Conservation (phyloP, 2,113 vertebrate genomes). For the Myrmecophaga tridactyla region DNA sequence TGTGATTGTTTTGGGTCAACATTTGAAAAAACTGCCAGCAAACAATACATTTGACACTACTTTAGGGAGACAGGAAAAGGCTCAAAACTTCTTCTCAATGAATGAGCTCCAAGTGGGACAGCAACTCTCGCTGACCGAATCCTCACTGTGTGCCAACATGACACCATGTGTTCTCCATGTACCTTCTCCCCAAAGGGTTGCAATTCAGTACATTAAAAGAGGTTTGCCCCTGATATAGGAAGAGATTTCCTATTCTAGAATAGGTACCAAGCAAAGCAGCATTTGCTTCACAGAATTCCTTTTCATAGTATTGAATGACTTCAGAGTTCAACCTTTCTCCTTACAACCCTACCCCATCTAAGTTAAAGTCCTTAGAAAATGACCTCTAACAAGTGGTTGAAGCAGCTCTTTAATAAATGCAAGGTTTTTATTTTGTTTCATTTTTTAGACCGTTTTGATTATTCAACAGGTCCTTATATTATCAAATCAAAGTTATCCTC, state of each 20-base stretch:
- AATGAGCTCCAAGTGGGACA: not conserved
- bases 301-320: not conserved
- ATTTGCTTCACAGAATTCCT: not conserved
- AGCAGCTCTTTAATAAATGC: not conserved
- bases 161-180: not conserved
- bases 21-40: not conserved
- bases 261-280: not conserved
- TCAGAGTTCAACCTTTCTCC: not conserved
- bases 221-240: not conserved
- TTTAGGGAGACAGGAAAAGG: not conserved
- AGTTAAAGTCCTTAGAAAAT: conserved; percentile 16
- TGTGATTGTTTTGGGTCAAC: conserved; percentile 1
- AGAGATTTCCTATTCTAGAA: not conserved
- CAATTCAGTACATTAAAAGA: not conserved
- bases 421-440: not conserved
- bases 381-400: not conserved
- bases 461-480: not conserved
- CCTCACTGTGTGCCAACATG: not conserved
- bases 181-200: not conserved
- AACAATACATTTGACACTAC: not conserved
- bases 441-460: not conserved
- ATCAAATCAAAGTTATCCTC: conserved; percentile 15
- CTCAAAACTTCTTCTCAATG: not conserved
- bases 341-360: not conserved
- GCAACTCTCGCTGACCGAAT: not conserved